A percentile compares a stretch with the other conserved stretches of the same genome.
phyloP scores from a whole-genome alignment of 1,140 invertebrate genomes.

The Drosophila sucinea region DNA sequence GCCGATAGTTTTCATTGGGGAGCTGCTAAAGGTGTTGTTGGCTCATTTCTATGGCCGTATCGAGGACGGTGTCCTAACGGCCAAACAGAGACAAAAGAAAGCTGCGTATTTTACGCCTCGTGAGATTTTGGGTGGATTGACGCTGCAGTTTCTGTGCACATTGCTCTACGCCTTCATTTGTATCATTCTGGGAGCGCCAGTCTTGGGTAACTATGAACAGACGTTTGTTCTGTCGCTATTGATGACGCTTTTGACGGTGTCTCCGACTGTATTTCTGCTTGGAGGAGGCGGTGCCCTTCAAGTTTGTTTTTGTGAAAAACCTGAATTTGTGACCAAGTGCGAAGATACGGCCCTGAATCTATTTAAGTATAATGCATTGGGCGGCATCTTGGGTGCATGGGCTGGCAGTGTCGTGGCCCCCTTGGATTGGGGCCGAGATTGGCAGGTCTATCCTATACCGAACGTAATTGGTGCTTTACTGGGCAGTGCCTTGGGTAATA shows the following conservation, averaged over 20 bases:
- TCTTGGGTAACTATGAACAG: slow-evolving; percentile 78
- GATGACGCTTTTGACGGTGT: slow-evolving; percentile 75
- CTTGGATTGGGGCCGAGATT: slow-evolving; percentile 92
- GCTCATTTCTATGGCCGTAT: slow-evolving; percentile 69
- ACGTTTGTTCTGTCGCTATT: slow-evolving; percentile 78
- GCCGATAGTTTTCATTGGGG: slow-evolving; percentile 79
- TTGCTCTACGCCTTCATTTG: slow-evolving; percentile 76
- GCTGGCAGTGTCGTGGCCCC: slow-evolving; percentile 91
- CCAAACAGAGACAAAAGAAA: slow-evolving; percentile 74
- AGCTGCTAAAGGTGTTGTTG: slow-evolving; percentile 72
- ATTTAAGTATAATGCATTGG: slow-evolving; percentile 84
- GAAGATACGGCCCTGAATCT: slow-evolving; percentile 75
- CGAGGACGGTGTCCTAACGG: slow-evolving; percentile 64
- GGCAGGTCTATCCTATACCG: slow-evolving; percentile 90
- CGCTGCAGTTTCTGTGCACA: slow-evolving; percentile 75
- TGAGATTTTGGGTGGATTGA: slow-evolving; percentile 66
- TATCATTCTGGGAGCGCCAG: slow-evolving; percentile 81
- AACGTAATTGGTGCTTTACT: slow-evolving; percentile 86
- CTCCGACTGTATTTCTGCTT: slow-evolving; percentile 76
- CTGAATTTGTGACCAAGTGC: slow-evolving; percentile 75
- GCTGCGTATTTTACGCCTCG: slow-evolving; percentile 66
- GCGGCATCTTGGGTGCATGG: slow-evolving; percentile 90
- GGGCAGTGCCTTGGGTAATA: slow-evolving; percentile 85
- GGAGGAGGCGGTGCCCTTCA: slow-evolving; percentile 76
- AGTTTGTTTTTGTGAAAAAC: slow-evolving; percentile 80